Percentiles rank a stretch among this genome's conserved stretches.
Evolutionary conservation across 30 jellyfish, hydroid and myxozoan species (phyloP).

Genomic region (Phacellophora camtschatica): DNA sequence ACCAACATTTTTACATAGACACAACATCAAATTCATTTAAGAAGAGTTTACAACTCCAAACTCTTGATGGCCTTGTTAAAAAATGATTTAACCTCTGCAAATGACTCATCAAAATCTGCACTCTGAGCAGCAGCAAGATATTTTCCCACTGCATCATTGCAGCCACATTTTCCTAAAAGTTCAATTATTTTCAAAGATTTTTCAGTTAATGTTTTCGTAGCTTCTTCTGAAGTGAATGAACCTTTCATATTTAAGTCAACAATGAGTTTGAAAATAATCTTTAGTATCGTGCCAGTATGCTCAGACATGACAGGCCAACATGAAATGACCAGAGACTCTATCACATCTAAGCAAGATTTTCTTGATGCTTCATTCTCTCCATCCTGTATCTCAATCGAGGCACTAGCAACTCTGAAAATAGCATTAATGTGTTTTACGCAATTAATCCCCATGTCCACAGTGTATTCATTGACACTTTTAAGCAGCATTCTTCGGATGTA

Average conservation of each 20-base stretch:
- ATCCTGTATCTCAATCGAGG: constrained; percentile 31
- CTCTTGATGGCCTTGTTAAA: constrained; percentile 2
- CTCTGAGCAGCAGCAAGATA: constrained; percentile 4
- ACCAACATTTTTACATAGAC: too few species aligned
- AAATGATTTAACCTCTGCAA: neutral
- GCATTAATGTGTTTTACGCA: constrained; percentile 25
- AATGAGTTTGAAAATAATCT: constrained; percentile 18
- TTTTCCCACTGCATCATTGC: constrained; percentile 9
- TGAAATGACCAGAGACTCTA: neutral
- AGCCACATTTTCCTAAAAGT: constrained; percentile 46
- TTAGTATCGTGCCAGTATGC: constrained; percentile 26
- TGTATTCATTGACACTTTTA: constrained; percentile 16
- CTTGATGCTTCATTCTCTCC: constrained; percentile 39
- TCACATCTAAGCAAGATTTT: constrained; percentile 9
- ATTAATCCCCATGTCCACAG: constrained; percentile 42
- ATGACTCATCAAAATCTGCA: constrained; percentile 5
- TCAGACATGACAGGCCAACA: constrained; percentile 59
- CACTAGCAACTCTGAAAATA: neutral
- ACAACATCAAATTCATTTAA: too few species aligned
- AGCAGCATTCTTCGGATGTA: constrained; percentile 18
- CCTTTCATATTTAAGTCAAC: constrained; percentile 26
- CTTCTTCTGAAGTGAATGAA: neutral
- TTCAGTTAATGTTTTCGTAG: neutral
- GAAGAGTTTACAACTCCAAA: too few species aligned
- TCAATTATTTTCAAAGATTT: neutral